Evolutionary conservation across 2,113 vertebrate species (phyloP).

Genomic region (Bubo bubo): DNA sequence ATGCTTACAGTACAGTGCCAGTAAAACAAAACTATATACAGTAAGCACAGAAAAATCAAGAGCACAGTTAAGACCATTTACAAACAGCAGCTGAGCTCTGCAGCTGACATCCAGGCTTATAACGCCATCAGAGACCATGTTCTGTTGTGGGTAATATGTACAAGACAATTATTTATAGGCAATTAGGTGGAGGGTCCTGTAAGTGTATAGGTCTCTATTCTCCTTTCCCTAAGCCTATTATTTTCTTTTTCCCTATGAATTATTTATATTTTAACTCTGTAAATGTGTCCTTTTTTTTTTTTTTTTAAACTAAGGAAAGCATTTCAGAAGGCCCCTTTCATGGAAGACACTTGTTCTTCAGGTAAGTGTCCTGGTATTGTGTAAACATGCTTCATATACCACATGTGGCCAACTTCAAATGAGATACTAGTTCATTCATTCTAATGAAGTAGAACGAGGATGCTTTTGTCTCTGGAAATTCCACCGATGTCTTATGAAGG

Average conservation of each 20-base stretch:
- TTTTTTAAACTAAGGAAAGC: not conserved
- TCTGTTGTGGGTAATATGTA: not conserved
- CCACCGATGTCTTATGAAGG: not conserved
- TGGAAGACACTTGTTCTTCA: slow-evolving; percentile 32
- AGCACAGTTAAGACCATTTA: slow-evolving; percentile 66
- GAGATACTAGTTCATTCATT: not conserved
- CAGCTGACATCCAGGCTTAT: slow-evolving; percentile 50
- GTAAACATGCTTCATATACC: not conserved
- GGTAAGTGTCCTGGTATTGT: not conserved
- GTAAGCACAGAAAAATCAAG: slow-evolving; percentile 68
- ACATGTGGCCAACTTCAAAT: slow-evolving; percentile 6
- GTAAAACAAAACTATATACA: slow-evolving; percentile 62
- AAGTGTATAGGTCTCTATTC: slow-evolving; percentile 1
- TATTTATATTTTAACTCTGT: slow-evolving; percentile 60
- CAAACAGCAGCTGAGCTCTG: slow-evolving; percentile 63
- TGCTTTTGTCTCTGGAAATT: not conserved
- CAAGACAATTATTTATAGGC: slow-evolving; percentile 40
- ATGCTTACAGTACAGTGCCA: slow-evolving; percentile 54
- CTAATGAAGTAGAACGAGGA: not conserved
- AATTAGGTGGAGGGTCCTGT: slow-evolving; percentile 35
- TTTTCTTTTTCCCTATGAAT: not conserved
- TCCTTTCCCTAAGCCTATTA: not conserved
- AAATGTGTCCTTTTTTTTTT: not conserved
- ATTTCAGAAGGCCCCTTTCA: not conserved
- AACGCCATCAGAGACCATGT: not conserved